Evolutionary conservation across 2,113 vertebrate species (phyloP).

Genomic region (Psophia crepitans): DNA sequence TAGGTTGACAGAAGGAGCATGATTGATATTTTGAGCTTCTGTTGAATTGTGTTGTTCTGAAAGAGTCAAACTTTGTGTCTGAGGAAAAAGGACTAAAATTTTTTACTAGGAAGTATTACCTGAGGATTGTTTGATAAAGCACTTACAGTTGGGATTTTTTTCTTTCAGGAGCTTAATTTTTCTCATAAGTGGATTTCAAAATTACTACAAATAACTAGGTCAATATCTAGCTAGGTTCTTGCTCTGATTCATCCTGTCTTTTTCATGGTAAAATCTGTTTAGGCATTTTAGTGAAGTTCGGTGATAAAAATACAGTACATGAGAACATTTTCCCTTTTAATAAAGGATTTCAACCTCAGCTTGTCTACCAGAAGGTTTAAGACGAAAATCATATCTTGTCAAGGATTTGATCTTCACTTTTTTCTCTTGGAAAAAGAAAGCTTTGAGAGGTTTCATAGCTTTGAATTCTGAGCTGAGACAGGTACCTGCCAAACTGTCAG

Average conservation of each 20-base stretch:
- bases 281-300: background rate
- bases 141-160: background rate
- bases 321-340: background rate
- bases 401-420: background rate
- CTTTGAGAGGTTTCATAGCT: background rate
- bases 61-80: background rate
- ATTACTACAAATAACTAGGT: background rate
- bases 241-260: background rate
- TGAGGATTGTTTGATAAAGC: background rate
- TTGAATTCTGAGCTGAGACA: background rate
- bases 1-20: background rate
- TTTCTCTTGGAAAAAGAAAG: background rate
- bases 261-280: background rate
- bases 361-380: background rate
- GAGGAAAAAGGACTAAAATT: background rate
- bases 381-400: background rate
- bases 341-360: background rate
- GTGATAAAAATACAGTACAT: background rate
- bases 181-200: background rate
- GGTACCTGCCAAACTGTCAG: background rate
- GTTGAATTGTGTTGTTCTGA: background rate
- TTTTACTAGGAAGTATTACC: background rate
- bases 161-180: background rate
- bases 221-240: background rate
- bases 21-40: background rate